Percentiles rank a stretch among this genome's conserved stretches.
Evolutionary conservation across 2,888 invertebrate species (phyloP).

Genomic region (Ornithoptera priamus): DNA sequence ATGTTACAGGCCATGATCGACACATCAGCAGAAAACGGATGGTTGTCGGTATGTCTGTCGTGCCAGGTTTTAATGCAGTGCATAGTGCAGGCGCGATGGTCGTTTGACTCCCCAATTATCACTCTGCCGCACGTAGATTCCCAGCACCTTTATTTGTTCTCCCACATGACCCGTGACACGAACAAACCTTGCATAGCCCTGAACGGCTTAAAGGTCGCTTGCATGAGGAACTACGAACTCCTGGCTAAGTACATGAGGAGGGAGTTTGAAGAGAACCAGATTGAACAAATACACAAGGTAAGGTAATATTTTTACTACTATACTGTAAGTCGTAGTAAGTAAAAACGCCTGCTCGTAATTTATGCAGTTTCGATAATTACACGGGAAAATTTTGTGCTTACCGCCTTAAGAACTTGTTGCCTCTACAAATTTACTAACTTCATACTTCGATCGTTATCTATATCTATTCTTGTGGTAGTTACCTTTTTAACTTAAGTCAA

Average conservation of each 20-base stretch:
- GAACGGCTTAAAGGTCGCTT: conserved; percentile 80
- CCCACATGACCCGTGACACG: conserved; percentile 65
- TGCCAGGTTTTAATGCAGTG: conserved; percentile 92
- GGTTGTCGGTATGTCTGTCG: conserved; percentile 89
- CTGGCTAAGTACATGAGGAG: conserved; percentile 81
- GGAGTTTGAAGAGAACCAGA: conserved; percentile 84
- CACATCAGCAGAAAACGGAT: conserved; percentile 93
- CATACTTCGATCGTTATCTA: too few relatives aligned
- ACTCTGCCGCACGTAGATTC: conserved; percentile 88
- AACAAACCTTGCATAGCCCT: conserved; percentile 67
- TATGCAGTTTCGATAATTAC: too few relatives aligned
- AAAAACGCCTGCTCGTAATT: too few relatives aligned
- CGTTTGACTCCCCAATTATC: conserved; percentile 85
- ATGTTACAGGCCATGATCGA: conserved; percentile 95
- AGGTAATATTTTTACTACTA: conserved; percentile 1
- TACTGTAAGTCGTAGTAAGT: too few relatives aligned
- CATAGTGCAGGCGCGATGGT: conserved; percentile 94
- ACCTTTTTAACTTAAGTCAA: too few relatives aligned
- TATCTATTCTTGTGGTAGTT: too few relatives aligned
- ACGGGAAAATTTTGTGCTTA: too few relatives aligned
- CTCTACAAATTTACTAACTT: too few relatives aligned
- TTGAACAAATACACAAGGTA: conserved; percentile 76
- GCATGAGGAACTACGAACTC: conserved; percentile 79
- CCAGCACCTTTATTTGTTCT: conserved; percentile 81
- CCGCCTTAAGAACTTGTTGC: too few relatives aligned